Conservation (phyloP, 2,113 vertebrate genomes). For the Donacobius atricapilla region DNA sequence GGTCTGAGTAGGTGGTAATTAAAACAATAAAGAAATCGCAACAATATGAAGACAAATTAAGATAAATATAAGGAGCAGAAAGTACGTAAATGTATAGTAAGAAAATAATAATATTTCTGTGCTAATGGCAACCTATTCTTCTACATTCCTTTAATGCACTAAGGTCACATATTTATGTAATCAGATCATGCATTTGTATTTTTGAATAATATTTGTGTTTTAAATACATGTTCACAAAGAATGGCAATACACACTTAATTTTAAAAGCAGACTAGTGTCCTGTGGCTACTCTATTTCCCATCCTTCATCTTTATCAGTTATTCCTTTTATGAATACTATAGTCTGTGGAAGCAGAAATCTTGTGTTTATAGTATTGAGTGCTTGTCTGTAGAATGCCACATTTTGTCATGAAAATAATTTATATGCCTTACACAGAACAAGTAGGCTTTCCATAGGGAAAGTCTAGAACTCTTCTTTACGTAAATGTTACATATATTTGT, state of each 20-base stretch:
- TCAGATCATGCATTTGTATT: not conserved
- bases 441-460: not conserved
- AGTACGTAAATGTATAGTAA: not conserved
- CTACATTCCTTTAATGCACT: not conserved
- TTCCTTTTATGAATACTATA: not conserved
- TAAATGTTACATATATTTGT: not conserved
- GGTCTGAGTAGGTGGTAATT: not conserved
- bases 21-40: not conserved
- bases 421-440: not conserved
- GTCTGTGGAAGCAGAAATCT: not conserved
- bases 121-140: not conserved
- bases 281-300: not conserved
- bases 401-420: not conserved
- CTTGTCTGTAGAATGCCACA: not conserved
- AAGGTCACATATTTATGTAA: not conserved
- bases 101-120: not conserved
- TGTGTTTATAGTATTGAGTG: rapidly evolving
- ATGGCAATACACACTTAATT: not conserved
- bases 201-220: not conserved
- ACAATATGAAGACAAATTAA: not conserved
- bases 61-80: not conserved
- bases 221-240: not conserved
- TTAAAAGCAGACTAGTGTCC: not conserved
- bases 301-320: not conserved
- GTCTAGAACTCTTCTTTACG: not conserved